phyloP scores from a whole-genome alignment of 1,140 invertebrate genomes.

The Phenacoccus solenopsis region DNA sequence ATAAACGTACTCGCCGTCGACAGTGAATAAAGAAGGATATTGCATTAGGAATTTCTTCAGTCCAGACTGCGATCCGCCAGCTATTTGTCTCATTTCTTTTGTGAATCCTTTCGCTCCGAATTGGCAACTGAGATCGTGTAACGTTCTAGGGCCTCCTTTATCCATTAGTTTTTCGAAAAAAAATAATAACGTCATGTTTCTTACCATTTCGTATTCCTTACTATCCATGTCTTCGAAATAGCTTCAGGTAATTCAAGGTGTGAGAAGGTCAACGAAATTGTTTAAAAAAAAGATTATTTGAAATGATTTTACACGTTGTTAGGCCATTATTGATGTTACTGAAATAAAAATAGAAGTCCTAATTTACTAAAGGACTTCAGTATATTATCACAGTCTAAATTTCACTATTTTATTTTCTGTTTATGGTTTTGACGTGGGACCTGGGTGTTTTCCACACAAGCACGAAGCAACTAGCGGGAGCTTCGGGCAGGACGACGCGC shows the following conservation, averaged over 20 bases:
- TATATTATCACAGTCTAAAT: too few species aligned
- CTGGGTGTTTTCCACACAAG: too few species aligned
- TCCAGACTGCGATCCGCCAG: constrained; percentile 84
- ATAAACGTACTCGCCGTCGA: constrained; percentile 83
- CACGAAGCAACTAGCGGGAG: too few species aligned
- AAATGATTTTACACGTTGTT: background rate
- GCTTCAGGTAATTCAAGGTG: background rate
- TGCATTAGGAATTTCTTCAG: constrained; percentile 81
- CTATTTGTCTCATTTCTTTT: constrained; percentile 89
- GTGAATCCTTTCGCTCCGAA: constrained; percentile 92
- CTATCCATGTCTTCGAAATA: constrained; percentile 57
- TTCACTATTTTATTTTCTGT: too few species aligned
- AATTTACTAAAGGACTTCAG: background rate
- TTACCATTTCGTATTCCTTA: constrained; percentile 81
- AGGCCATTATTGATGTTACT: background rate
- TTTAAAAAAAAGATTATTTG: too few species aligned
- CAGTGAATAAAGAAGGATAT: constrained; percentile 81
- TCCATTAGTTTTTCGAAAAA: constrained; percentile 90
- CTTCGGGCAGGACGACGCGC: too few species aligned
- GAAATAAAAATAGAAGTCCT: background rate
- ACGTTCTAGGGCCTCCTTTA: constrained; percentile 80
- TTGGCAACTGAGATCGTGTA: constrained; percentile 92
- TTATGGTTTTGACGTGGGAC: background rate
- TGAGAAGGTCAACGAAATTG: too few species aligned
- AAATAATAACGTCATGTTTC: constrained; percentile 89